These are phyloP conservation scores for Tenthredo mesomela DNA, from an alignment of 2,888 invertebrate genomes.

Conservation along the genomic window DNA sequence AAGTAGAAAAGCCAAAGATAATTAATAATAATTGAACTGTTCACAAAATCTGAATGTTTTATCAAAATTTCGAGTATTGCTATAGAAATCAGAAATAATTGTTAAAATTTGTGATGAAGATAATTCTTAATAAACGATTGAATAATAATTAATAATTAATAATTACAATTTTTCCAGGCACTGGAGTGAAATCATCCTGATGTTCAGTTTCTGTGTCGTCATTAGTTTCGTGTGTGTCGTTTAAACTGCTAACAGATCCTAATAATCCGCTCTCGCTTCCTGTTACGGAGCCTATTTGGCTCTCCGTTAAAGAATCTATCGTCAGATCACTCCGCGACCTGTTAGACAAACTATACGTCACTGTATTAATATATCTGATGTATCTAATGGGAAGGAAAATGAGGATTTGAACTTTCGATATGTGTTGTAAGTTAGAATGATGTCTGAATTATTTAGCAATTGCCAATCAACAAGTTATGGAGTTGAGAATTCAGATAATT, in stretches of 20 bases:
- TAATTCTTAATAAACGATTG: neutral
- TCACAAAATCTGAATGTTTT: neutral
- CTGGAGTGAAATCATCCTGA: conserved; percentile 82
- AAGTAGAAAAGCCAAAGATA: neutral
- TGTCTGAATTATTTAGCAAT: neutral
- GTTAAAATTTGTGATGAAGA: neutral
- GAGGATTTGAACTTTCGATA: neutral
- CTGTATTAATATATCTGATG: conserved; percentile 28
- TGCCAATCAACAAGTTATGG: neutral
- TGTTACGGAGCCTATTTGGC: conserved; percentile 75
- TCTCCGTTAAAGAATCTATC: conserved; percentile 76
- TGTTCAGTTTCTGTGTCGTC: conserved; percentile 77
- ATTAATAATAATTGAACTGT: conserved; percentile 72
- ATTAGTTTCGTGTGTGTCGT: conserved; percentile 77
- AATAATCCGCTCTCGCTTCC: conserved; percentile 74
- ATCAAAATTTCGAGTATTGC: neutral
- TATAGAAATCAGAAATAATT: neutral
- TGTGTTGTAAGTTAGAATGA: neutral
- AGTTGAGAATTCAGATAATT: conserved; percentile 9
- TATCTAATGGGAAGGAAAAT: neutral
- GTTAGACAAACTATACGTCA: conserved; percentile 69
- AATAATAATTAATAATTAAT: neutral
- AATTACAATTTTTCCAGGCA: conserved; percentile 83
- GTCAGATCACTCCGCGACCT: conserved; percentile 76
- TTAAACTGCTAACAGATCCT: conserved; percentile 80